Percentiles rank a stretch among this genome's conserved stretches.
These are phyloP conservation scores for Pteronura brasiliensis DNA, from an alignment of 2,113 vertebrate genomes.

Conservation along the genomic window DNA sequence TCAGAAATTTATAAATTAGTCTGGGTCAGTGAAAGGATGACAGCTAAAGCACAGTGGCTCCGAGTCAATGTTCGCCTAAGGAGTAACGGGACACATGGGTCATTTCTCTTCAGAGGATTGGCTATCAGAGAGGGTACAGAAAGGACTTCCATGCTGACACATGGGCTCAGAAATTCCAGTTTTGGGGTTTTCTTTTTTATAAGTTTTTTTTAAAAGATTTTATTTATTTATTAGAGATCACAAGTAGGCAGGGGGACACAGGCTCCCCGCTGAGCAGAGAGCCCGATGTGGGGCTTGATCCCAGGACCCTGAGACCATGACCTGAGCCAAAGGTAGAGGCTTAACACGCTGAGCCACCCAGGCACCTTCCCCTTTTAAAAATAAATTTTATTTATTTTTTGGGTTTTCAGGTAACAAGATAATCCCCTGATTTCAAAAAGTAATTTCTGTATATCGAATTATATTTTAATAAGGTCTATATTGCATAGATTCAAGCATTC, in stretches of 20 bases:
- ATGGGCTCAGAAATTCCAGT: neutral
- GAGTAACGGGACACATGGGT: neutral
- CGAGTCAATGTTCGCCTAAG: neutral
- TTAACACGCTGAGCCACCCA: no score
- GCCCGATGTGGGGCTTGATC: no score
- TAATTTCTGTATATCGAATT: neutral
- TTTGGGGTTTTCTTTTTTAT: neutral
- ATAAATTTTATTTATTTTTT: neutral
- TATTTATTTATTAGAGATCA: no score
- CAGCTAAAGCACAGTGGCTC: neutral
- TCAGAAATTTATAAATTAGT: neutral
- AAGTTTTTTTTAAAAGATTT: no score
- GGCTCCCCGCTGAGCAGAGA: no score
- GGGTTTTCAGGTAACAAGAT: neutral
- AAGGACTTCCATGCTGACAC: neutral
- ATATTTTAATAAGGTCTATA: neutral
- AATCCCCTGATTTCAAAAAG: neutral
- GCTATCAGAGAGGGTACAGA: neutral
- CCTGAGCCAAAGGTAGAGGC: no score
- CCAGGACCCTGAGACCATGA: no score
- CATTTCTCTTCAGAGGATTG: neutral
- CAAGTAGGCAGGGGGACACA: no score
- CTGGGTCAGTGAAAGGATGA: neutral
- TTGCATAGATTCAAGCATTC: neutral
- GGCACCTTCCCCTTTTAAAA: no score